Evolutionary conservation across 2,113 vertebrate species (phyloP).

Genomic region (Alexandromys fortis): DNA sequence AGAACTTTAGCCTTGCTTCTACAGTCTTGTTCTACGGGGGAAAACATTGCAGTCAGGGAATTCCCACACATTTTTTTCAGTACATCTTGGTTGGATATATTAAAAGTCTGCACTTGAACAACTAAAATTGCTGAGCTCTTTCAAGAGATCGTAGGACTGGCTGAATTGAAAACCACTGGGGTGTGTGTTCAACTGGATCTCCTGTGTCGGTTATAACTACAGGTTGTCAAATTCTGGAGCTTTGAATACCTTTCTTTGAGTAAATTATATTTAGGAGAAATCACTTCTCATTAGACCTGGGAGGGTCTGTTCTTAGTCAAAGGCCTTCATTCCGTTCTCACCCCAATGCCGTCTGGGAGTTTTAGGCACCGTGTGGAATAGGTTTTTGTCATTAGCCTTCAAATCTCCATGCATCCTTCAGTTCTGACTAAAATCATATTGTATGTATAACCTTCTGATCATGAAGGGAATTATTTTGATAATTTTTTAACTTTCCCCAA

Average conservation of each 20-base stretch:
- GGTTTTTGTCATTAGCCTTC: constrained; percentile 56
- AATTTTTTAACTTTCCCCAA: constrained; percentile 9
- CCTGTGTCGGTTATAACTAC: not conserved
- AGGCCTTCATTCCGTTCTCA: constrained; percentile 37
- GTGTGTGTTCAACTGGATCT: not conserved
- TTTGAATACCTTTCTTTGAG: constrained; percentile 47
- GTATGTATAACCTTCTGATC: constrained; percentile 36
- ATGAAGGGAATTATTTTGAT: constrained; percentile 51
- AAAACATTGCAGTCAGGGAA: not conserved
- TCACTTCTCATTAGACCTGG: constrained; percentile 59
- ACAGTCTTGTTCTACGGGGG: not conserved
- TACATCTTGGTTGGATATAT: not conserved
- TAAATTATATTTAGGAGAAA: constrained; percentile 62
- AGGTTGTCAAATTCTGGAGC: constrained; percentile 55
- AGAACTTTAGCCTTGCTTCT: not conserved
- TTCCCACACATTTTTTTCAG: not conserved
- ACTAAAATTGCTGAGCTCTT: not conserved
- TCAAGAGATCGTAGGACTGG: not conserved
- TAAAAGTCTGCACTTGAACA: not conserved
- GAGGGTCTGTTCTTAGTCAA: constrained; percentile 57
- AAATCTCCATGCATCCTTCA: constrained; percentile 58
- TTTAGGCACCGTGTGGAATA: not conserved
- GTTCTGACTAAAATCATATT: constrained; percentile 50
- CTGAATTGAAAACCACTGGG: not conserved
- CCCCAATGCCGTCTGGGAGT: constrained; percentile 40